Evolutionary conservation across 2,113 vertebrate species (phyloP), one percentile per base, ranked within the genome.

Genomic region (Myrmecophaga tridactyla): DNA sequence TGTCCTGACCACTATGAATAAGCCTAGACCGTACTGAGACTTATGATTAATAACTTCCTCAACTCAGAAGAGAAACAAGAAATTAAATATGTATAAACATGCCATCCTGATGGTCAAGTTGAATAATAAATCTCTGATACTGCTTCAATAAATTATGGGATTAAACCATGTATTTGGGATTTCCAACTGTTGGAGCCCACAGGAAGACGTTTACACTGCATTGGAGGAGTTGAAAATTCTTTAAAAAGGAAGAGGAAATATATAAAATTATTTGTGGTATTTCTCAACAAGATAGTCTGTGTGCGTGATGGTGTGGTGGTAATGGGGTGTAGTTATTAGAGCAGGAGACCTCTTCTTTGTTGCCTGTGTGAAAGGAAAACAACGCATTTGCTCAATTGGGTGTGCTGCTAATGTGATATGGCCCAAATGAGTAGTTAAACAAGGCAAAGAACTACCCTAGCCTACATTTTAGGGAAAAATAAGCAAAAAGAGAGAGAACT

Each of bases 111-210:
- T 96, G 98, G 98, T 98, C 97, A 98, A 98, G 98, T 96, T 98
- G 97, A 98, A 98, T 98, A 98, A 98, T 98, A 98, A 97, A 98
- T 98, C 97, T 97, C 95, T 98, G 90, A 98, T 96, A 96, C 95
- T 20, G 88, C 97, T 98, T 98, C 97, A 92, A 96, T 96, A 97
- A 94, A 97, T 96, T 96, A 98, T 92, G 97, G 97, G 97, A 98
- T 98, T 67, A 91, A 98, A 98, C 92, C 96, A 95, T 43, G 39
- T 96, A 96, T 95, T 96, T 97, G 96, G 97, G 96, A 78, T 94
- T 86, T 98, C 94, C 93, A 75, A 95, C 77, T 90, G 96, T 92
- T 97, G 86, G 88, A 96, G 96, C 93, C 56, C 36, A 82, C 43
- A 78, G 90, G 77, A 95, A 93, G 96, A 96, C 70, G 93, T 93